phyloP scores from a whole-genome alignment of 2,113 vertebrate species.

The Sylvietta virens region DNA sequence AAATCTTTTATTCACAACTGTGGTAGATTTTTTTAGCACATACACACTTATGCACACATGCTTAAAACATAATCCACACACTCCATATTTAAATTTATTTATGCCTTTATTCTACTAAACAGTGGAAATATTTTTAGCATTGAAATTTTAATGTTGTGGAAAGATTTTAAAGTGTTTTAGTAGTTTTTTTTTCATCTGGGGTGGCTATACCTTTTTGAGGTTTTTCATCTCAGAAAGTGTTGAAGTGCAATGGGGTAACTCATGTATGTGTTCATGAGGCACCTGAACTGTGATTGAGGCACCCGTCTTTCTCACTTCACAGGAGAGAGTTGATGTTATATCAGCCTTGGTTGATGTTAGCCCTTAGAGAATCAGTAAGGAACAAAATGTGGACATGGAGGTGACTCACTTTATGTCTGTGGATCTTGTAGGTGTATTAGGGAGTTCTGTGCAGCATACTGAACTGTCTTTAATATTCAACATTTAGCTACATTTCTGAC shows the following conservation, averaged over 20 bases:
- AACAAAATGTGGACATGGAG: neutral
- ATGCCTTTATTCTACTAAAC: too few species aligned
- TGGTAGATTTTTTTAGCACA: neutral
- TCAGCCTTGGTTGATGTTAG: neutral
- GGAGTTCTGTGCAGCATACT: neutral
- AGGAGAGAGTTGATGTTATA: neutral
- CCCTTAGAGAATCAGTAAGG: neutral
- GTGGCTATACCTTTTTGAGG: neutral
- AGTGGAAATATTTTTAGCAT: neutral
- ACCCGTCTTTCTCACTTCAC: neutral
- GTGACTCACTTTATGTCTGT: neutral
- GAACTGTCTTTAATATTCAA: conserved; percentile 14
- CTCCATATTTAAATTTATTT: neutral
- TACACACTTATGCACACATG: fast-evolving
- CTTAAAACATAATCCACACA: neutral
- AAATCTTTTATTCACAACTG: neutral
- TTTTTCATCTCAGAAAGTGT: neutral
- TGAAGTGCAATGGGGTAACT: neutral
- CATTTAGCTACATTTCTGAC: conserved; percentile 38
- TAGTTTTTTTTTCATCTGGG: neutral
- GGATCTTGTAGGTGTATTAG: neutral
- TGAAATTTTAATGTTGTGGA: neutral
- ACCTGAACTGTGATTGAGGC: neutral
- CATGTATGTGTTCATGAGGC: neutral
- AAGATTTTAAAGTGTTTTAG: neutral